phyloP scores from a whole-genome alignment of 2,888 invertebrate genomes.

The Cephus pygmeus region DNA sequence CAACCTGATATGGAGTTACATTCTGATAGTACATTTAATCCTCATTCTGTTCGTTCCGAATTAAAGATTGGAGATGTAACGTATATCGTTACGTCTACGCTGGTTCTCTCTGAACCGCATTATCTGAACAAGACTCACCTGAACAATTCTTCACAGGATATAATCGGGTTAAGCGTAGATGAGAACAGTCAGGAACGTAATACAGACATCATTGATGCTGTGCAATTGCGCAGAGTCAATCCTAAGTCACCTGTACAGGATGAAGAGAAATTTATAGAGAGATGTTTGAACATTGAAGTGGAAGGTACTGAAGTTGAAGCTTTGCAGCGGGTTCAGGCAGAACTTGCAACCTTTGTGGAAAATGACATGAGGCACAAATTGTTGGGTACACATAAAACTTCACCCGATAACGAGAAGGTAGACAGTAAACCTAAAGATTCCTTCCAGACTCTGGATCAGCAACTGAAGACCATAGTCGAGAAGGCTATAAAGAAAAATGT shows the following conservation, averaged over 20 bases:
- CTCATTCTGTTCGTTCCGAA: slow-evolving; percentile 49
- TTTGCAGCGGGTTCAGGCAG: slow-evolving; percentile 51
- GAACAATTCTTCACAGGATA: slow-evolving; percentile 25
- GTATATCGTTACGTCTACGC: slow-evolving; percentile 55
- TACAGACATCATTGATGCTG: slow-evolving; percentile 58
- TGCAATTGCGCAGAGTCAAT: slow-evolving; percentile 52
- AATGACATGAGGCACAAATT: slow-evolving; percentile 49
- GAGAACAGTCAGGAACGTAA: slow-evolving; percentile 47
- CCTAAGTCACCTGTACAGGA: slow-evolving; percentile 28
- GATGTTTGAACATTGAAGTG: slow-evolving; percentile 58
- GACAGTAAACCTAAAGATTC: slow-evolving; percentile 32
- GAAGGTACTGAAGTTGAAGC: slow-evolving; percentile 54
- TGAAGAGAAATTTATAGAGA: slow-evolving; percentile 45
- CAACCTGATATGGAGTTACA: not conserved
- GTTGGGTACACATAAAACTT: not conserved
- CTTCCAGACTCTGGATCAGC: slow-evolving; percentile 46
- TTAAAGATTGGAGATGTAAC: slow-evolving; percentile 52
- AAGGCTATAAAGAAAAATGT: slow-evolving; percentile 57
- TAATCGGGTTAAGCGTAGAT: slow-evolving; percentile 29
- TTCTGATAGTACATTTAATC: slow-evolving; percentile 29
- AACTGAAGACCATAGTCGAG: slow-evolving; percentile 55
- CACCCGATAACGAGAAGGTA: not conserved
- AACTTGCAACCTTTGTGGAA: slow-evolving; percentile 53
- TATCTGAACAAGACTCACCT: slow-evolving; percentile 26
- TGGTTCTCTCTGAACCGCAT: slow-evolving; percentile 43